These are phyloP conservation scores for Trachythela sp. DNA, from an alignment of 64 coral and sea anemone genomes.

Conservation along the genomic window DNA sequence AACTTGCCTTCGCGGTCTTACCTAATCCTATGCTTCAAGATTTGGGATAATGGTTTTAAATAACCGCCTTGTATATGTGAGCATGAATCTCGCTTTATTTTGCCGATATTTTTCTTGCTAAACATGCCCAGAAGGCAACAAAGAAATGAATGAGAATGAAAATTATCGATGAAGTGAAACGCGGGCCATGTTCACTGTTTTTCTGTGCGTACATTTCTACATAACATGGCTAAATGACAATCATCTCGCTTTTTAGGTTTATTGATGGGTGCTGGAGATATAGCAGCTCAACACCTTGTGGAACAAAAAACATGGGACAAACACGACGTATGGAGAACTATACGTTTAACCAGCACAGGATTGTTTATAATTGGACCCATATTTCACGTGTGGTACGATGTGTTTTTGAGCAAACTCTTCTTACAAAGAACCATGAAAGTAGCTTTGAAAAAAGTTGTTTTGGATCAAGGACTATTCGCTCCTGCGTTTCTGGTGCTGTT, in stretches of 20 bases:
- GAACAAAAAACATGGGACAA: neutral
- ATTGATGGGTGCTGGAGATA: neutral
- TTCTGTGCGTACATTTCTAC: too few relatives aligned
- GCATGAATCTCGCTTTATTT: too few relatives aligned
- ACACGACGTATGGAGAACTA: neutral
- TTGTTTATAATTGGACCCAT: constrained; percentile 15
- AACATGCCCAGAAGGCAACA: too few relatives aligned
- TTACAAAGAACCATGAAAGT: neutral
- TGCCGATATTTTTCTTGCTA: too few relatives aligned
- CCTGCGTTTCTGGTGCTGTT: neutral
- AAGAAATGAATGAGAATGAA: too few relatives aligned
- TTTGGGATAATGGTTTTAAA: too few relatives aligned
- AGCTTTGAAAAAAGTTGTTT: neutral
- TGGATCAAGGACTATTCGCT: constrained; percentile 2
- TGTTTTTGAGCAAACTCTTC: constrained; percentile 15
- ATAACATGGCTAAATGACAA: neutral
- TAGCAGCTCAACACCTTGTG: neutral
- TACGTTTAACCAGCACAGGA: neutral
- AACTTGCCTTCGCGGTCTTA: too few relatives aligned
- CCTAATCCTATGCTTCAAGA: too few relatives aligned
- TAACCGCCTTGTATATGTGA: too few relatives aligned
- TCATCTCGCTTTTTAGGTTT: neutral
- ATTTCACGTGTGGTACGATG: constrained; percentile 7
- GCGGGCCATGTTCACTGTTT: too few relatives aligned
- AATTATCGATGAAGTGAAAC: too few relatives aligned